Percentiles rank a stretch among this genome's conserved stretches.
Conservation (phyloP, 2,888 invertebrate genomes). For the Biston stratarius region DNA sequence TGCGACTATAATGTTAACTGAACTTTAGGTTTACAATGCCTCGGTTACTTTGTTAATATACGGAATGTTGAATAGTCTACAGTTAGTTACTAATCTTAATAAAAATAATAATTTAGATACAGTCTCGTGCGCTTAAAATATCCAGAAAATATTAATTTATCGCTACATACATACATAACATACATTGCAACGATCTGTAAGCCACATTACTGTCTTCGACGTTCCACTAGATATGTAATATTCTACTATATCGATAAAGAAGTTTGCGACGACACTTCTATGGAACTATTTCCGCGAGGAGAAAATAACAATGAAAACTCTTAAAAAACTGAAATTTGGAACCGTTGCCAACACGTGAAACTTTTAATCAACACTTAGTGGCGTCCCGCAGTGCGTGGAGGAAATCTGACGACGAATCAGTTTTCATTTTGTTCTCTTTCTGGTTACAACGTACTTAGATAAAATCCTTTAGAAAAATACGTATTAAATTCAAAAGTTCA, state of each 20-base stretch:
- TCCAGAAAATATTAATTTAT: neutral
- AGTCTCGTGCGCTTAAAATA: neutral
- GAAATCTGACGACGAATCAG: constrained; percentile 11
- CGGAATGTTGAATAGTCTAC: too few species aligned
- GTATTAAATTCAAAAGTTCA: neutral
- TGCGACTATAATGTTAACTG: too few species aligned
- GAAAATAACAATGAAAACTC: constrained; percentile 28
- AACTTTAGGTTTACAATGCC: too few species aligned
- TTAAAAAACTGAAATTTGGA: constrained; percentile 32
- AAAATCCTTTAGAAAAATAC: too few species aligned
- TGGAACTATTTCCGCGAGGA: neutral
- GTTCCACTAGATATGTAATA: neutral
- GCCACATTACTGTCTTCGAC: neutral
- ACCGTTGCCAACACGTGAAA: constrained; percentile 68
- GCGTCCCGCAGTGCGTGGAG: constrained; percentile 53
- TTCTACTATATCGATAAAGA: neutral
- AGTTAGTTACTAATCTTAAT: too few species aligned
- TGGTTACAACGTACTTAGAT: neutral
- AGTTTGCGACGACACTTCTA: too few species aligned
- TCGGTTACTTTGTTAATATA: neutral
- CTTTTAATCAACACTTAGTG: constrained; percentile 74
- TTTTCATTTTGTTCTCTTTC: neutral
- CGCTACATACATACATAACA: neutral
- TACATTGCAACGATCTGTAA: neutral
- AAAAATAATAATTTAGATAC: too few species aligned